phyloP scores from a whole-genome alignment of 2,888 invertebrate species.

The Acronicta aceris region DNA sequence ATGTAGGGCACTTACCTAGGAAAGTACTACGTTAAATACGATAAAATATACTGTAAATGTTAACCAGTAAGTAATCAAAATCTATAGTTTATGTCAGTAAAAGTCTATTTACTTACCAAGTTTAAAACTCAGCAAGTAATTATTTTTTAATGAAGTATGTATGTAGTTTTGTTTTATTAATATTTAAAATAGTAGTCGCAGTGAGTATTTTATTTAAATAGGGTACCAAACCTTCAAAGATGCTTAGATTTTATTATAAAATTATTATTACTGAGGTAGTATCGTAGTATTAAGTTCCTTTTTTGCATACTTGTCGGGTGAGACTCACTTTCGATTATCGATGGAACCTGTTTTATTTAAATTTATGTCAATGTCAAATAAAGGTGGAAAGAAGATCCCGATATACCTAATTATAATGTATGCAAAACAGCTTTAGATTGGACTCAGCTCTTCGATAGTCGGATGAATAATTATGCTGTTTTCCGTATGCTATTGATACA shows the following conservation, averaged over 20 bases:
- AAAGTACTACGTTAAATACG: too few relatives aligned
- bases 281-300: slow-evolving; percentile 52
- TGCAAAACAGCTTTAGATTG: slow-evolving; percentile 35
- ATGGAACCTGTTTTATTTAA: slow-evolving; percentile 74
- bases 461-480: slow-evolving; percentile 6
- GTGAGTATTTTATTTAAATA: slow-evolving; percentile 26
- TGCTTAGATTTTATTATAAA: slow-evolving; percentile 35
- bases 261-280: slow-evolving; percentile 43
- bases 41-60: too few relatives aligned
- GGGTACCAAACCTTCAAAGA: slow-evolving; percentile 35
- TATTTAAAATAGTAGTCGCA: background rate
- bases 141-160: too few relatives aligned
- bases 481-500: background rate
- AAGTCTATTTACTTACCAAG: too few relatives aligned
- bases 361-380: slow-evolving; percentile 83
- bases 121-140: too few relatives aligned
- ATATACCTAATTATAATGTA: slow-evolving; percentile 45
- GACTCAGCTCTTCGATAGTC: slow-evolving; percentile 30
- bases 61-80: too few relatives aligned
- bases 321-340: slow-evolving; percentile 76
- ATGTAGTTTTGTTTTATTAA: background rate
- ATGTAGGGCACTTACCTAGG: too few relatives aligned
- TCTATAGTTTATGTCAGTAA: too few relatives aligned
- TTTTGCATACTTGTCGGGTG: slow-evolving; percentile 66
- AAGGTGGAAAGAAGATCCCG: slow-evolving; percentile 73